A percentile compares a stretch with the other conserved stretches of the same genome.
phyloP scores from a whole-genome alignment of 2,888 invertebrate genomes.

The Eremobia ochroleuca region DNA sequence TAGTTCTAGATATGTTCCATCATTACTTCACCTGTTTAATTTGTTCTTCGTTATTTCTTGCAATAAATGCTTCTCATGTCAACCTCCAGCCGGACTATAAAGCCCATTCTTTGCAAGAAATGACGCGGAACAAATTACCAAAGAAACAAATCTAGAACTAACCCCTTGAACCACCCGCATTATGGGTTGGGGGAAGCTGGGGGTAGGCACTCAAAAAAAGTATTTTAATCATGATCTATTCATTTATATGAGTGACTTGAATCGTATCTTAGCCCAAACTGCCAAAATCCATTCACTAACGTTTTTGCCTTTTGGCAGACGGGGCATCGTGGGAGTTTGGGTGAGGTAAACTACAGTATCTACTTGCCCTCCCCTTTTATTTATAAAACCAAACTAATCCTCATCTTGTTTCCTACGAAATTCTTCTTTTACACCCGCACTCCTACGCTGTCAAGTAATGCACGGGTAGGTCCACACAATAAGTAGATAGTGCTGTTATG shows the following conservation, averaged over 20 bases:
- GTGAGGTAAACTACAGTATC: conserved; percentile 42
- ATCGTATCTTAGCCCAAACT: conserved; percentile 11
- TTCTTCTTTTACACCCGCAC: conserved; percentile 44
- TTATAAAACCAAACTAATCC: conserved; percentile 31
- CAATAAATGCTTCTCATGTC: not conserved
- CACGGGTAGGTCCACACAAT: conserved; percentile 40
- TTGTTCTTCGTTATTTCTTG: not conserved
- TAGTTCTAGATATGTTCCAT: not conserved
- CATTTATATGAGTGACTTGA: not conserved
- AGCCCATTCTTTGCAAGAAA: not conserved
- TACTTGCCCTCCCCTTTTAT: conserved; percentile 33
- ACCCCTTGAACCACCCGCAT: not conserved
- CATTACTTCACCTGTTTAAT: not conserved
- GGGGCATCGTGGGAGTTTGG: conserved; percentile 56
- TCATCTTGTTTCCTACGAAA: conserved; percentile 23
- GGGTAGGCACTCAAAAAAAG: not conserved
- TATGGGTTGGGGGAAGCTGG: not conserved
- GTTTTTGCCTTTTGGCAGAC: conserved; percentile 45
- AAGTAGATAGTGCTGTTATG: conserved; percentile 41
- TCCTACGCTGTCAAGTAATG: conserved; percentile 43
- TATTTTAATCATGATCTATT: not conserved
- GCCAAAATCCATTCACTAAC: conserved; percentile 17
- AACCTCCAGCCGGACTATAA: not conserved
- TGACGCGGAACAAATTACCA: not conserved
- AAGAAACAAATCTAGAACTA: not conserved